Evolutionary conservation across 1,140 invertebrate genomes (phyloP), one percentile per base, ranked within the genome.

Genomic region (Drepana arcuata): DNA sequence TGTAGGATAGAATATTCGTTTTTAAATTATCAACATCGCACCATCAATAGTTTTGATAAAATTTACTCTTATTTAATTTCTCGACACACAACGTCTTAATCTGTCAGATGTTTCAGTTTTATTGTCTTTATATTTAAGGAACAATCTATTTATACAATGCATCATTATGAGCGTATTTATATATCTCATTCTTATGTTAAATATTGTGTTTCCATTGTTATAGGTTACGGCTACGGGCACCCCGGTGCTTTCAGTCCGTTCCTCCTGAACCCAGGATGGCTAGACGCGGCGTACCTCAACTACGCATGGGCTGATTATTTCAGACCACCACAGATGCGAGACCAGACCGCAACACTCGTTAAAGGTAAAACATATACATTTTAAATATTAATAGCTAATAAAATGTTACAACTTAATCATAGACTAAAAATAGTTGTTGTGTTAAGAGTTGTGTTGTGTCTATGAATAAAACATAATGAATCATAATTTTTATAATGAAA

Each of bases 251-350:
- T 91, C 56, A 90, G 87, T 53, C 89, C 89, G 9, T 91, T 91
- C 68, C 74, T 93, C 12, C 60, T 93, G 10, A 91, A 89, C 43
- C 89, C 91, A 0, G 87, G 87, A 6, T 93, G 91, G 92, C 66
- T 93, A 32, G 92, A 93, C 43, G 88, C 90, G 1, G 88, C 90
- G 0, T 93, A 92, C 62, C 84, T 93, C 61, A 86, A 86, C 47
- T 91, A 91, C 60, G 87, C 90, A 2, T 91, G 91, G 85, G 88
- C 84, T n/a, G 91, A 88, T 63, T 89, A 83, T 78, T 88, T 88
- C 77, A 85, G 73, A 65, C 84, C 57, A 35, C 83, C 84, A 0
- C 72, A 78, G 41, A 55, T 85, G 33, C 73, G 84, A 35, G 77
- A 86, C 50, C 70, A 83, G 58, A 55, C 80, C 39, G 41, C 79